These are phyloP conservation scores for Oxycera nigricornis DNA, from an alignment of 2,888 invertebrate species.

Conservation along the genomic window DNA sequence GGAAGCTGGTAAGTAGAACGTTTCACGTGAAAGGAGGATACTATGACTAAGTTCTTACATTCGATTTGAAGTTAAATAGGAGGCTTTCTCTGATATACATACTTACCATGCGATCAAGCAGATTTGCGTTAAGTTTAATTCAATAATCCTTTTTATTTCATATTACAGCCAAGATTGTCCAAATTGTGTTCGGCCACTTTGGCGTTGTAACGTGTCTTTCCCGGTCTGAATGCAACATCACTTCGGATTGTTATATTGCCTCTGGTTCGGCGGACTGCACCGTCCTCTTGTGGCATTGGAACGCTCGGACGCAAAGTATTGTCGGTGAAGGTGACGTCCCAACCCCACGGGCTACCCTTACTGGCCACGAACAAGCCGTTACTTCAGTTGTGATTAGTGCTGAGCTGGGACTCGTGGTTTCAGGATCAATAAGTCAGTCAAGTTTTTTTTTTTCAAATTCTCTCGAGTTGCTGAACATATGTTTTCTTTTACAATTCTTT, in stretches of 20 bases:
- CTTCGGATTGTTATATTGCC: constrained; percentile 98
- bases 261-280: constrained; percentile 99
- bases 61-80: not conserved
- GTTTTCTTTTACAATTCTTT: too few species aligned
- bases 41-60: not conserved
- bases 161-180: constrained; percentile 89
- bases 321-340: constrained; percentile 96
- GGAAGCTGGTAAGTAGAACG: constrained; percentile 85
- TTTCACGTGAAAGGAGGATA: not conserved
- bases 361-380: constrained; percentile 97
- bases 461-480: too few species aligned
- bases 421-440: constrained; percentile 79
- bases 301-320: constrained; percentile 93
- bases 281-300: constrained; percentile 99
- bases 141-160: constrained; percentile 66
- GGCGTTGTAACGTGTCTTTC: constrained; percentile 98
- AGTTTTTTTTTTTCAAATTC: too few species aligned
- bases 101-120: not conserved
- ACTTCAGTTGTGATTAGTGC: constrained; percentile 96
- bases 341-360: constrained; percentile 94
- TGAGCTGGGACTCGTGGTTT: constrained; percentile 96
- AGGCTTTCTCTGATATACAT: not conserved
- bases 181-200: constrained; percentile 98
- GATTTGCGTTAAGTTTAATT: not conserved
- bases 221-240: constrained; percentile 97